Evolutionary conservation across 1,140 invertebrate species (phyloP).

Genomic region (Trachymyrmex septentrionalis): DNA sequence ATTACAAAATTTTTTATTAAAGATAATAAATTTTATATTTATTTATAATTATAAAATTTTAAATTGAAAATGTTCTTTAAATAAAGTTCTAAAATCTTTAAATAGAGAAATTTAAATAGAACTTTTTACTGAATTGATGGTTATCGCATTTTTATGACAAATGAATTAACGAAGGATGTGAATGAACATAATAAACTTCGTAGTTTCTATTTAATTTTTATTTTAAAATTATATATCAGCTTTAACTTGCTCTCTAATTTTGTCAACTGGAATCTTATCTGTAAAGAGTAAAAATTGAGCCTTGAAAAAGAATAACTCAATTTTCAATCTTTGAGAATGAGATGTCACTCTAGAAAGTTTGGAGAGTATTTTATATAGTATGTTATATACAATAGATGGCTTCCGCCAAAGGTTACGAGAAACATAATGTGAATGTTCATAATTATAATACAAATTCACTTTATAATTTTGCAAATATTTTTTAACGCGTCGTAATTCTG

Average conservation of each 20-base stretch:
- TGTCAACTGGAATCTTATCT: too few species aligned
- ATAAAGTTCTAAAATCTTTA: too few species aligned
- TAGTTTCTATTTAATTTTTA: slow-evolving; percentile 1
- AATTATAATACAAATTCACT: background rate
- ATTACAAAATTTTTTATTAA: background rate
- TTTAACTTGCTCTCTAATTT: background rate
- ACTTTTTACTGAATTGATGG: background rate
- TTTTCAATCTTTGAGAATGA: too few species aligned
- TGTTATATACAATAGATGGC: background rate
- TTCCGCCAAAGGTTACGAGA: background rate
- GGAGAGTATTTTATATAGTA: background rate
- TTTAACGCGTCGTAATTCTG: background rate
- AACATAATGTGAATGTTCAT: background rate
- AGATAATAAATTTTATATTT: background rate
- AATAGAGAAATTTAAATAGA: too few species aligned
- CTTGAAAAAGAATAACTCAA: too few species aligned
- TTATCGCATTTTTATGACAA: background rate
- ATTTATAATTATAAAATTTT: background rate
- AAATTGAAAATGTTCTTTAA: background rate
- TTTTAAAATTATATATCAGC: background rate
- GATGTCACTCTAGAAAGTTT: too few species aligned
- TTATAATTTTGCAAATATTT: background rate
- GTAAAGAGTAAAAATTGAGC: too few species aligned
- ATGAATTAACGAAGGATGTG: background rate
- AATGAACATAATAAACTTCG: background rate